These are phyloP conservation scores for Scomber colias DNA, from an alignment of 2,113 vertebrate genomes.

Conservation along the genomic window DNA sequence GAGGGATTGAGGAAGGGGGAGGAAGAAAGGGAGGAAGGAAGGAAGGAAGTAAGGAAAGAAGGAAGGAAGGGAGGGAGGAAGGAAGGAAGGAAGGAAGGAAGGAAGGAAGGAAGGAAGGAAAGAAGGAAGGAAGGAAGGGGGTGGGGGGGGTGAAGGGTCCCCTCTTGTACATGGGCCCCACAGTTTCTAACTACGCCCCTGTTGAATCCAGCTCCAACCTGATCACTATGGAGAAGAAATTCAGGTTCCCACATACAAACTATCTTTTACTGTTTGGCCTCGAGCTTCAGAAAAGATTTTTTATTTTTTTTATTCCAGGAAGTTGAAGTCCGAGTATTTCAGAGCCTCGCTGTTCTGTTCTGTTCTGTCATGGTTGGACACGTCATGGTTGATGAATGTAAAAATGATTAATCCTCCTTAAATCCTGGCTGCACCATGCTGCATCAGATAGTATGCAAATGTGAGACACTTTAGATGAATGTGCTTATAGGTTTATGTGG, in stretches of 20 bases:
- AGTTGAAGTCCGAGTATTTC: slow-evolving; percentile 15
- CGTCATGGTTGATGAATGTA: slow-evolving; percentile 16
- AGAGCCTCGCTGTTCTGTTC: neutral
- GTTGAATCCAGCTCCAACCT: neutral
- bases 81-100: too few relatives aligned
- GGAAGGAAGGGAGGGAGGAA: too few relatives aligned
- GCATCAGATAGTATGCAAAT: slow-evolving; percentile 45
- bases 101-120: too few relatives aligned
- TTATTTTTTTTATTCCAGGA: slow-evolving; percentile 5
- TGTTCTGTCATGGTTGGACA: slow-evolving; percentile 33
- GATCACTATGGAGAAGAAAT: neutral
- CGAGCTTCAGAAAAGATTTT: slow-evolving; percentile 11
- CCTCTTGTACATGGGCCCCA: neutral
- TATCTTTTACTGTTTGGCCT: neutral
- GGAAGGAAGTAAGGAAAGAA: too few relatives aligned
- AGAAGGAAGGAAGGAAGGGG: too few relatives aligned
- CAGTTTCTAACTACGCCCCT: neutral
- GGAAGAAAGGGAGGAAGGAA: too few relatives aligned
- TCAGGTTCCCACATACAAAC: neutral
- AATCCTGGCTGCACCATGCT: slow-evolving; percentile 35
- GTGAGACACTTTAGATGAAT: slow-evolving; percentile 20
- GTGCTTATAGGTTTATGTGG: slow-evolving; percentile 32
- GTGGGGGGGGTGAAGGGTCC: neutral
- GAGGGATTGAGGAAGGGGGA: too few relatives aligned
- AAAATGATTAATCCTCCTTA: slow-evolving; percentile 43